These are phyloP conservation scores for Gobio gobio DNA, from an alignment of 2,113 vertebrate species.

Conservation along the genomic window DNA sequence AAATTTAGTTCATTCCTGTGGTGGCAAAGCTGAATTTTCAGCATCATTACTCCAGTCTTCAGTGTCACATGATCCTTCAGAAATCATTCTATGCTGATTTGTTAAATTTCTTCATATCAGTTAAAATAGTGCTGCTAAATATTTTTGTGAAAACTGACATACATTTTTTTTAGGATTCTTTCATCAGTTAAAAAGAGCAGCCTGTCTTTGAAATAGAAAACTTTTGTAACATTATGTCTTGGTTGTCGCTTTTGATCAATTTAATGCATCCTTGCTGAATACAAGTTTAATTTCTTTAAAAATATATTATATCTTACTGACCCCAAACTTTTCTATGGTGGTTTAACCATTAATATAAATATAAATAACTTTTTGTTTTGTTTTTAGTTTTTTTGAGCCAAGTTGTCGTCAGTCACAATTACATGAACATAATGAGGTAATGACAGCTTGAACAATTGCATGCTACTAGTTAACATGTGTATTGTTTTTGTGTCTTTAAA, in stretches of 20 bases:
- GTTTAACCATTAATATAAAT: too few species aligned
- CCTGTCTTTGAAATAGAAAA: neutral
- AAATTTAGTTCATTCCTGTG: neutral
- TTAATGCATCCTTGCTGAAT: neutral
- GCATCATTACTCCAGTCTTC: neutral
- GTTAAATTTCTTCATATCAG: neutral
- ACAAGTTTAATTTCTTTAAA: neutral
- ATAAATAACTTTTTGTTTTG: too few species aligned
- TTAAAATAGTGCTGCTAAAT: neutral
- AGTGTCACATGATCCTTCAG: neutral
- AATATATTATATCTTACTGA: neutral
- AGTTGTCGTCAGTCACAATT: neutral
- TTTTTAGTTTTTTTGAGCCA: neutral
- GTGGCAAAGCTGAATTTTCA: neutral
- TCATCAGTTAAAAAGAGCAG: neutral
- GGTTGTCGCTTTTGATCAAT: neutral
- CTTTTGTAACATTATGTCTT: neutral
- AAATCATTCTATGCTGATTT: neutral
- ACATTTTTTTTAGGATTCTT: neutral
- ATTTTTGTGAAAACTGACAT: neutral
- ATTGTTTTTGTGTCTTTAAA: neutral
- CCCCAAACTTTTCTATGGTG: neutral
- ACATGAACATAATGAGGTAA: neutral
- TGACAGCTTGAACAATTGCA: neutral
- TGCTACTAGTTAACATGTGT: neutral